A percentile compares a stretch with the other conserved stretches of the same genome.
Evolutionary conservation across 2,797 vertebrate species (phyloP).

Genomic region (Crypturellus tataupa): DNA sequence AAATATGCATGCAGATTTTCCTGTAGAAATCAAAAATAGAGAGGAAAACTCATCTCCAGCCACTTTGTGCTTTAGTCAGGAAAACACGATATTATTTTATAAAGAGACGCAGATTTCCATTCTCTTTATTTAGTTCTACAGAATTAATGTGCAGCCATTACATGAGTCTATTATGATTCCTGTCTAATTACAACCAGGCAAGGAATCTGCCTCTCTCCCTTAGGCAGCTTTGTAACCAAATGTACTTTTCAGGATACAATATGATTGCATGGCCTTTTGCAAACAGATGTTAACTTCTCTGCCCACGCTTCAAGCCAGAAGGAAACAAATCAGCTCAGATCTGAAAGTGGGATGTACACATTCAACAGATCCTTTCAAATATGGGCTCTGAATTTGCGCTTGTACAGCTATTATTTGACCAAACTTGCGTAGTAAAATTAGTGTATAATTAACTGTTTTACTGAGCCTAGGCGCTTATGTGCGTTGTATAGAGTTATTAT

Average conservation of each 20-base stretch:
- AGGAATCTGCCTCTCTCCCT: background rate
- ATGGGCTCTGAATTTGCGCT: background rate
- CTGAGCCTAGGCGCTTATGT: background rate
- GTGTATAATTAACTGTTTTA: conserved; percentile 9
- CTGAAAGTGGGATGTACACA: background rate
- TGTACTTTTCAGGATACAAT: background rate
- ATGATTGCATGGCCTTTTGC: background rate
- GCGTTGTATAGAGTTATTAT: background rate
- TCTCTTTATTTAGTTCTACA: background rate
- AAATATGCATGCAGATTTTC: background rate
- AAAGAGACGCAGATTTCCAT: background rate
- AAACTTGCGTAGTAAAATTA: background rate
- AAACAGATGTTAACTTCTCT: background rate
- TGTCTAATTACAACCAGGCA: background rate
- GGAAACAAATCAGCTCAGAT: background rate
- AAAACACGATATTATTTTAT: background rate
- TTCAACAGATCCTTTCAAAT: background rate
- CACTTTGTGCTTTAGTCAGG: background rate
- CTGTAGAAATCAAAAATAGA: background rate
- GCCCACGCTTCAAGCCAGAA: background rate
- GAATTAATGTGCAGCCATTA: background rate
- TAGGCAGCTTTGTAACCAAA: background rate
- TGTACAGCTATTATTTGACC: background rate
- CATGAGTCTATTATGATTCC: background rate
- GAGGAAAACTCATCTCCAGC: background rate